Percentiles rank a stretch among this genome's conserved stretches.
phyloP scores from a whole-genome alignment of 2,888 invertebrate genomes.

The Rhaphigaster nebulosa region DNA sequence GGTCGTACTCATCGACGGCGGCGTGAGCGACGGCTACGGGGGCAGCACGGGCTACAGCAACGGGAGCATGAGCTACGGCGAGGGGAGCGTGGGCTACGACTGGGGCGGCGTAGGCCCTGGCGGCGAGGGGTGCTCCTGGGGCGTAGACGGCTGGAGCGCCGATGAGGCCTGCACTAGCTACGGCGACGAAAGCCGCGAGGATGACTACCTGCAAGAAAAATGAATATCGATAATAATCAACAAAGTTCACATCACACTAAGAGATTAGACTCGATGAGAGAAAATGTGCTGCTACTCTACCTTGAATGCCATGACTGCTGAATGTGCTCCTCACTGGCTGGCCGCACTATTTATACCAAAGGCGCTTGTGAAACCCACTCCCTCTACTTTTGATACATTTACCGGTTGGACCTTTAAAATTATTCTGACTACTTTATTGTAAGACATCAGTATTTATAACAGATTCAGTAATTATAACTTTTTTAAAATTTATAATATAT shows the following conservation, averaged over 20 bases:
- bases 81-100: conserved; percentile 66
- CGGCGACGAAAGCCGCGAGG: conserved; percentile 60
- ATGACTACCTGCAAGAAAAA: conserved; percentile 54
- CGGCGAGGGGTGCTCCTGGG: conserved; percentile 63
- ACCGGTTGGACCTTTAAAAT: background rate
- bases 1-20: conserved; percentile 66
- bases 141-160: conserved; percentile 63
- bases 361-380: background rate
- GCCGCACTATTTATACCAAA: background rate
- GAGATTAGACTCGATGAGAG: background rate
- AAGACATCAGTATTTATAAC: background rate
- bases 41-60: conserved; percentile 69
- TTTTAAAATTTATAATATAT: no score
- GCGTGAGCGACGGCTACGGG: conserved; percentile 76
- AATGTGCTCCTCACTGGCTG: background rate
- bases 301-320: conserved; percentile 59
- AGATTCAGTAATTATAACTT: background rate
- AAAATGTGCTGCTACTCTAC: conserved; percentile 33
- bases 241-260: background rate
- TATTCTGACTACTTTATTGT: background rate
- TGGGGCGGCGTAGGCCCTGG: conserved; percentile 62
- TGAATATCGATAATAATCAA: conserved; percentile 42
- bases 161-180: conserved; percentile 63
- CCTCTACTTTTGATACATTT: conserved; percentile 28
- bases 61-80: conserved; percentile 67